Evolutionary conservation across 2,113 vertebrate species (phyloP).

Genomic region (Tragelaphus buxtoni): DNA sequence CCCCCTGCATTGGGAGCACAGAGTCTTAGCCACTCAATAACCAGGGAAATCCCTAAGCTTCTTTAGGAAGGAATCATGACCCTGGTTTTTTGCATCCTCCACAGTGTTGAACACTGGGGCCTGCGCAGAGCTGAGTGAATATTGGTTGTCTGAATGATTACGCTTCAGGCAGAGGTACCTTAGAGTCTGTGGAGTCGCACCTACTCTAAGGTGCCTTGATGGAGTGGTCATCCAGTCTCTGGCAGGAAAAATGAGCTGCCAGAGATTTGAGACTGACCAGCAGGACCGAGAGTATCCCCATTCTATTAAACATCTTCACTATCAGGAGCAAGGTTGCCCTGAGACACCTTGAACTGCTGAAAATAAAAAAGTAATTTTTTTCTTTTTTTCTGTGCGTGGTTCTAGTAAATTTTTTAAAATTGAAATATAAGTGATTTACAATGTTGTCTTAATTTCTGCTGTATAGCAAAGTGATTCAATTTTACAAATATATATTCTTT

Average conservation of each 20-base stretch:
- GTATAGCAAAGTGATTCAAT: background rate
- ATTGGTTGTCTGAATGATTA: background rate
- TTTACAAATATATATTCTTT: background rate
- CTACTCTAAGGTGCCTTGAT: background rate
- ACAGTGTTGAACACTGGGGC: background rate
- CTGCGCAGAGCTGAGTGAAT: background rate
- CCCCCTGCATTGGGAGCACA: background rate
- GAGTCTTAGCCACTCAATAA: background rate
- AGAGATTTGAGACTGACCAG: background rate
- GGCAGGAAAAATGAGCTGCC: background rate
- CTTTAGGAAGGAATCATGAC: background rate
- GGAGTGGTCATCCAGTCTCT: background rate
- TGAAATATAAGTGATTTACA: background rate
- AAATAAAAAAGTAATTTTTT: background rate
- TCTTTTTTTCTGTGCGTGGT: background rate
- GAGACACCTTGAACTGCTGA: background rate
- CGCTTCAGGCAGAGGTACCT: background rate
- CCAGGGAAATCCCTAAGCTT: background rate
- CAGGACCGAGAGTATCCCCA: background rate
- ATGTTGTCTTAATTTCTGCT: background rate
- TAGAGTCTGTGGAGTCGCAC: background rate
- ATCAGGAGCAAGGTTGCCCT: background rate
- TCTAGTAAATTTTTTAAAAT: background rate
- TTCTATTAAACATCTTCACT: background rate
- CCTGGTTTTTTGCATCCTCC: background rate